Conservation (phyloP, 1,140 invertebrate genomes). For the Homalodisca vitripennis region DNA sequence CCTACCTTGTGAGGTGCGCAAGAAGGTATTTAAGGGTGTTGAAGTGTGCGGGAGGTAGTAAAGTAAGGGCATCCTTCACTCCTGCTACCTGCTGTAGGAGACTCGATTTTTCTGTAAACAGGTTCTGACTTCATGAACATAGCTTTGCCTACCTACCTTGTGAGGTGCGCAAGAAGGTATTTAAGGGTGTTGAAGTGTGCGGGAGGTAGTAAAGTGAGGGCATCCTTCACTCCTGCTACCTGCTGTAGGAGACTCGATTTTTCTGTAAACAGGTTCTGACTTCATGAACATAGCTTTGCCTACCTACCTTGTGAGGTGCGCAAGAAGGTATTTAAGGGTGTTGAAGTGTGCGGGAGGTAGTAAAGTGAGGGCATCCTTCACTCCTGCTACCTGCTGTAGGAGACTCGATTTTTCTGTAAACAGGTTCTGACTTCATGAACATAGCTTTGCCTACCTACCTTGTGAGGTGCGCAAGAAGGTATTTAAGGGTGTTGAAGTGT, state of each 20-base stretch:
- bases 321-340: slow-evolving; percentile 78
- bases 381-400: slow-evolving; percentile 57
- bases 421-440: too few species aligned
- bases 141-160: slow-evolving; percentile 60
- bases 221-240: slow-evolving; percentile 61
- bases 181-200: slow-evolving; percentile 82
- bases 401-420: slow-evolving; percentile 55
- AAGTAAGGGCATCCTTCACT: slow-evolving; percentile 63
- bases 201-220: slow-evolving; percentile 66
- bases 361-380: slow-evolving; percentile 63
- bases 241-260: slow-evolving; percentile 56
- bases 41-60: slow-evolving; percentile 76
- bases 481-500: slow-evolving; percentile 81
- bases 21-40: slow-evolving; percentile 81
- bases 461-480: slow-evolving; percentile 75
- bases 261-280: slow-evolving; percentile 55
- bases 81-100: slow-evolving; percentile 58
- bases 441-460: too few species aligned
- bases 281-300: too few species aligned
- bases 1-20: slow-evolving; percentile 72
- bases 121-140: too few species aligned
- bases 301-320: slow-evolving; percentile 78
- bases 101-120: slow-evolving; percentile 55
- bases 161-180: slow-evolving; percentile 76
- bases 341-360: slow-evolving; percentile 80